A percentile compares a stretch with the other conserved stretches of the same genome.
Conservation (phyloP, 2,797 vertebrate genomes). For the Chiroxiphia lanceolata region DNA sequence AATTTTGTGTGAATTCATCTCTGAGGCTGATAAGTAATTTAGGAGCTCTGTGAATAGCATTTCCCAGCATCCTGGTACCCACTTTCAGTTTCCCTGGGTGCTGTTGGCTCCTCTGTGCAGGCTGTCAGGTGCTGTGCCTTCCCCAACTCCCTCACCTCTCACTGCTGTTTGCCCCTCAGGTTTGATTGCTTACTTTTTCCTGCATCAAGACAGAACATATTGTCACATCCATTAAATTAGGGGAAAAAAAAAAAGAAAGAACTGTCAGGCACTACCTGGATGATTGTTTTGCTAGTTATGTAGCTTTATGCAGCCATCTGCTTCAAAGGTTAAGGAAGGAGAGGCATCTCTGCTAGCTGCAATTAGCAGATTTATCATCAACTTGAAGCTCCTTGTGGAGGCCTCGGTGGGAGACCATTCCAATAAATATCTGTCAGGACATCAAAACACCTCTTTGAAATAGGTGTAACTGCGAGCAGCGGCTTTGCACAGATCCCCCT, state of each 20-base stretch:
- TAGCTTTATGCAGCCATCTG: background rate
- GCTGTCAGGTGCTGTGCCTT: background rate
- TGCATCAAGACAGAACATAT: background rate
- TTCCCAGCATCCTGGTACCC: background rate
- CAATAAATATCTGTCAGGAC: background rate
- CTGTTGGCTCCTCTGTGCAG: background rate
- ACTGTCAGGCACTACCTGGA: background rate
- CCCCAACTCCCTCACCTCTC: background rate
- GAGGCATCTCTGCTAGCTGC: background rate
- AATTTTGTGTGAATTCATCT: background rate
- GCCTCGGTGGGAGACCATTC: background rate
- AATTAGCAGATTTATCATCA: background rate
- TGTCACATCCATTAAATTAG: background rate
- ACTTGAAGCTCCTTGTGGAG: background rate
- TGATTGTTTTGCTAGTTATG: background rate
- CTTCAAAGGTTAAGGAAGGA: background rate
- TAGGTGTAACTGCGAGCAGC: background rate
- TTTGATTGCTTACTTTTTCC: background rate
- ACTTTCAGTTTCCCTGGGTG: background rate
- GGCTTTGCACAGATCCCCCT: background rate
- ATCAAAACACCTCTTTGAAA: background rate
- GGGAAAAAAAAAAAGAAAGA: background rate
- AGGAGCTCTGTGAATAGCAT: background rate
- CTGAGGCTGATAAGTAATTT: background rate
- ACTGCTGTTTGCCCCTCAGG: background rate